Evolutionary conservation across 2,888 invertebrate genomes (phyloP).

Genomic region (Mesodorylaimus sp.): DNA sequence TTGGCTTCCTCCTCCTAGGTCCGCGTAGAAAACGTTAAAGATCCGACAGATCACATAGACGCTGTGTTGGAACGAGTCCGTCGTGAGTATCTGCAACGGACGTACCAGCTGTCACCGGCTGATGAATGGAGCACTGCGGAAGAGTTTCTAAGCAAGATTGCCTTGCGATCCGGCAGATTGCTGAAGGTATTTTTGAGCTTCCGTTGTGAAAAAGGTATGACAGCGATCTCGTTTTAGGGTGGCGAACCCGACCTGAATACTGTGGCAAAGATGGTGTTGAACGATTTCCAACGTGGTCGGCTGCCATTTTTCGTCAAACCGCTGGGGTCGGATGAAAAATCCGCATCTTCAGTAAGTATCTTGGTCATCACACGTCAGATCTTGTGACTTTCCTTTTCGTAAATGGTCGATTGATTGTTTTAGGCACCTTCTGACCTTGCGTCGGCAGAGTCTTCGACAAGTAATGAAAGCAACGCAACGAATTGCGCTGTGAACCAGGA

Average conservation of each 20-base stretch:
- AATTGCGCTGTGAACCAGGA: too few relatives aligned
- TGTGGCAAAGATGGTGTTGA: conserved; percentile 78
- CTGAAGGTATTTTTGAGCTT: conserved; percentile 42
- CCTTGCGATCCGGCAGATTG: conserved; percentile 65
- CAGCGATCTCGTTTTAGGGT: conserved; percentile 37
- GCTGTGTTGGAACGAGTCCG: conserved; percentile 68
- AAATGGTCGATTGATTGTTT: too few relatives aligned
- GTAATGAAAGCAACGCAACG: too few relatives aligned
- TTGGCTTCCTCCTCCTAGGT: conserved; percentile 34
- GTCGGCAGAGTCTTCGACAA: too few relatives aligned
- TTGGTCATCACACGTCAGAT: not conserved
- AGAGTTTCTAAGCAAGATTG: conserved; percentile 79
- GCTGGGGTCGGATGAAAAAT: conserved; percentile 17
- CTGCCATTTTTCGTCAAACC: conserved; percentile 58
- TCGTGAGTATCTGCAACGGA: conserved; percentile 66
- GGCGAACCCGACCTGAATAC: conserved; percentile 84
- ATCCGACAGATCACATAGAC: conserved; percentile 82
- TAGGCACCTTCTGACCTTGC: too few relatives aligned
- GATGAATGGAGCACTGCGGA: conserved; percentile 53
- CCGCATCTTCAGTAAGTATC: conserved; percentile 13
- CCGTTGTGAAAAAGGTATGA: not conserved
- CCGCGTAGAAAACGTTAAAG: conserved; percentile 74
- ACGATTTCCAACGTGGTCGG: conserved; percentile 96
- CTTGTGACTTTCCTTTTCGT: not conserved
- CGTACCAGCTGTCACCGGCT: conserved; percentile 63